A percentile compares a stretch with the other conserved stretches of the same genome.
These are phyloP conservation scores for Eucera pruinosa DNA, from an alignment of 2,888 invertebrate species.

Conservation along the genomic window DNA sequence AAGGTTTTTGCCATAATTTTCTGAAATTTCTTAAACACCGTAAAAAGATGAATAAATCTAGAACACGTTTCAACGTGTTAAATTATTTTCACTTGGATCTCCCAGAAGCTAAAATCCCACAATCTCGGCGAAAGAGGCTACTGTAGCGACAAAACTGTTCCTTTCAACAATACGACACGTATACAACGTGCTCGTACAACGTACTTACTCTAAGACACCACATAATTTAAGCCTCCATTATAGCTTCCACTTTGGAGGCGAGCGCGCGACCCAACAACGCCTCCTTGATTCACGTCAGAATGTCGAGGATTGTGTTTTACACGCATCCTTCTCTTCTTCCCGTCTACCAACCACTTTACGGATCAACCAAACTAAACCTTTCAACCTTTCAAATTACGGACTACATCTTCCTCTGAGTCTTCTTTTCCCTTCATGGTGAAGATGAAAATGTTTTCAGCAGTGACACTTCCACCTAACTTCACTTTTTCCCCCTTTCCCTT, in stretches of 20 bases:
- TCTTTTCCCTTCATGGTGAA: background rate
- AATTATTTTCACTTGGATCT: background rate
- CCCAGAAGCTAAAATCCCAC: background rate
- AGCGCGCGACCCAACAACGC: constrained; percentile 28
- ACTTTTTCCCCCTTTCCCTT: too few species aligned
- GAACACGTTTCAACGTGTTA: too few species aligned
- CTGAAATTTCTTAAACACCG: too few species aligned
- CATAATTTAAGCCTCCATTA: constrained; percentile 43
- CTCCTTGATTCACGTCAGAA: constrained; percentile 40
- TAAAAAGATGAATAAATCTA: too few species aligned
- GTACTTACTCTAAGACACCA: constrained; percentile 37
- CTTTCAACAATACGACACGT: constrained; percentile 28
- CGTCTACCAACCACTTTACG: constrained; percentile 17
- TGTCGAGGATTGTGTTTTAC: constrained; percentile 40
- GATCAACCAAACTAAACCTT: constrained; percentile 21
- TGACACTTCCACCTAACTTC: too few species aligned
- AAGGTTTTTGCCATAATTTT: too few species aligned
- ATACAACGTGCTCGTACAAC: constrained; percentile 26
- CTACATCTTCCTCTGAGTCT: background rate
- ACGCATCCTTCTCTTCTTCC: constrained; percentile 24
- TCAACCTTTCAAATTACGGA: constrained; percentile 4
- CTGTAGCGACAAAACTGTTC: constrained; percentile 28
- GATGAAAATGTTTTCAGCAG: background rate
- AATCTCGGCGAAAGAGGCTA: constrained; percentile 1
- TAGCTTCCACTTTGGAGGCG: constrained; percentile 15